phyloP scores from a whole-genome alignment of 2,888 invertebrate genomes.

The Cenopis cana region DNA sequence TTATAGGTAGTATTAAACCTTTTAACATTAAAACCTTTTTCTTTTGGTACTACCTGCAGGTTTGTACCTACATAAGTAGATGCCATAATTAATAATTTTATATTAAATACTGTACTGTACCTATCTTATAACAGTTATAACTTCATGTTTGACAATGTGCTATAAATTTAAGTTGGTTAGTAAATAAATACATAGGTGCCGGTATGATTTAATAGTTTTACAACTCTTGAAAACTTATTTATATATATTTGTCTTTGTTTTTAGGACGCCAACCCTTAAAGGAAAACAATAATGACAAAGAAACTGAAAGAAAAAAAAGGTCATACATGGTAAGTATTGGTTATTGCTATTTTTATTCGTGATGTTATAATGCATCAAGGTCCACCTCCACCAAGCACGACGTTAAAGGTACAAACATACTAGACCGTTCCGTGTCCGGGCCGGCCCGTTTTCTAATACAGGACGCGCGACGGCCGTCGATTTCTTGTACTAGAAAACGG shows the following conservation, averaged over 20 bases:
- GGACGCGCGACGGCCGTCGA: too few relatives aligned
- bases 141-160: slow-evolving; percentile 5
- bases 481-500: too few relatives aligned
- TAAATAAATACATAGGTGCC: slow-evolving; percentile 7
- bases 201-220: slow-evolving; percentile 3
- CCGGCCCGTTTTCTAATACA: too few relatives aligned
- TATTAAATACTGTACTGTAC: too few relatives aligned
- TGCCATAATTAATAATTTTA: too few relatives aligned
- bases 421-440: too few relatives aligned
- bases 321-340: slow-evolving; percentile 1
- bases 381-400: not conserved
- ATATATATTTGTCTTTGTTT: slow-evolving; percentile 7
- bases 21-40: not conserved
- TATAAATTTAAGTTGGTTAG: slow-evolving; percentile 6
- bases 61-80: not conserved
- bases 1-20: not conserved
- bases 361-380: too few relatives aligned
- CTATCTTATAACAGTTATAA: slow-evolving; percentile 4
- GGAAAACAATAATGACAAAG: too few relatives aligned
- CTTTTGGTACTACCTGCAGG: slow-evolving; percentile 8
- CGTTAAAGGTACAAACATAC: too few relatives aligned
- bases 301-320: not conserved
- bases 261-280: slow-evolving; percentile 3
- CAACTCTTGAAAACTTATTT: not conserved
- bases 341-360: too few relatives aligned